phyloP scores from a whole-genome alignment of 2,797 vertebrate species.

The Sebastiscus tertius region DNA sequence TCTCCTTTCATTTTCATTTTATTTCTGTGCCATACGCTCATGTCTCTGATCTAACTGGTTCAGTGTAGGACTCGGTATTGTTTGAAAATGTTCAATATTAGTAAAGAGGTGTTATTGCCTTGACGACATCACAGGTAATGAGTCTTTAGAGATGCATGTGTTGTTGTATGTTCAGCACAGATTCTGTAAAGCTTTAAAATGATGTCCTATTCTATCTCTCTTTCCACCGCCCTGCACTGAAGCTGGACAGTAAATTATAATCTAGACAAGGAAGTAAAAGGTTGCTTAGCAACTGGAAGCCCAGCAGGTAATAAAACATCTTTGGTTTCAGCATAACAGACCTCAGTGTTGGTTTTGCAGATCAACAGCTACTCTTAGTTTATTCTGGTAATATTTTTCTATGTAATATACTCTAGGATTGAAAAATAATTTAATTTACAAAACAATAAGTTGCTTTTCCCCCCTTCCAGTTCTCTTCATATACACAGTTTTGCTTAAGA shows the following conservation, averaged over 20 bases:
- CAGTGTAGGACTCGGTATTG: not conserved
- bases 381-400: not conserved
- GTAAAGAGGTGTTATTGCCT: not conserved
- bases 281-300: conserved; percentile 69
- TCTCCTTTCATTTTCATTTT: not conserved
- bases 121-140: not conserved
- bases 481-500: not conserved
- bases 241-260: conserved; percentile 35
- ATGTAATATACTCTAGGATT: not conserved
- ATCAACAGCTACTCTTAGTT: not conserved
- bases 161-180: not conserved
- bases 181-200: not conserved
- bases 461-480: not conserved
- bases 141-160: not conserved
- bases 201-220: not conserved
- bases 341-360: conserved; percentile 4
- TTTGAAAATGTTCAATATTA: not conserved
- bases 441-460: not conserved
- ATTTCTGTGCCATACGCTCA: no score
- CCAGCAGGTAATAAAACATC: conserved; percentile 54
- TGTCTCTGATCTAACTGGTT: not conserved
- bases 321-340: conserved; percentile 44
- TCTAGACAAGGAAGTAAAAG: conserved; percentile 29
- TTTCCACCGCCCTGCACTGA: not conserved
- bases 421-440: not conserved